Evolutionary conservation across 2,888 invertebrate genomes (phyloP).

Genomic region (Malacosoma neustria): DNA sequence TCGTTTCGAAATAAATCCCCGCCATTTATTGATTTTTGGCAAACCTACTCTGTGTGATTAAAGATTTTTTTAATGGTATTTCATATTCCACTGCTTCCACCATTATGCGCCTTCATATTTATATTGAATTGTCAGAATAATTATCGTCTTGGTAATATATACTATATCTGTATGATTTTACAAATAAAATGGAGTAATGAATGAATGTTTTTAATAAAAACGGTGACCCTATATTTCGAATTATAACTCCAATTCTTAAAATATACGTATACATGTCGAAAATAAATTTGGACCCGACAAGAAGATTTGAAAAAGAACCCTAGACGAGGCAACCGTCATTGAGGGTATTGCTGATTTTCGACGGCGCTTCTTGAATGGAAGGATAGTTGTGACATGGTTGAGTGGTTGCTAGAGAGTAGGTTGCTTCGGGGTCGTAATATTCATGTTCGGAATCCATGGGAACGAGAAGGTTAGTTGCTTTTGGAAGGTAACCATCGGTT

Average conservation of each 20-base stretch:
- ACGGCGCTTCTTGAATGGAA: conserved; percentile 52
- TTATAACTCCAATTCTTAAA: conserved; percentile 48
- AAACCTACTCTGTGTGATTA: conserved; percentile 12
- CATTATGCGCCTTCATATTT: too few species aligned
- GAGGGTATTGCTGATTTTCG: conserved; percentile 69
- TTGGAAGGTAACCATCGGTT: conserved; percentile 60
- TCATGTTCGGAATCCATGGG: conserved; percentile 70
- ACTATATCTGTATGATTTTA: too few species aligned
- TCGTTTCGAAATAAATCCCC: conserved; percentile 71
- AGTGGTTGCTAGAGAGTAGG: conserved; percentile 54
- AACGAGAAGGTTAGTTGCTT: conserved; percentile 61
- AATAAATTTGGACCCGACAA: conserved; percentile 62
- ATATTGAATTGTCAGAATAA: too few species aligned
- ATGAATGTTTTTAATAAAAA: too few species aligned
- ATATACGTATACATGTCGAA: conserved; percentile 61
- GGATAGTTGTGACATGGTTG: conserved; percentile 76
- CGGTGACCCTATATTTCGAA: conserved; percentile 64
- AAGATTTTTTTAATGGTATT: neutral
- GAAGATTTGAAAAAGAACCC: conserved; percentile 23
- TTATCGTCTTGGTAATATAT: too few species aligned
- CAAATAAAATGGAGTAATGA: too few species aligned
- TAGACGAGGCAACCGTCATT: conserved; percentile 79
- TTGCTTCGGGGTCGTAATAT: conserved; percentile 70
- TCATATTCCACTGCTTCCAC: too few species aligned
- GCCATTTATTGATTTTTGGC: conserved; percentile 35